Evolutionary conservation across 1,140 invertebrate genomes (phyloP).

Genomic region (Cyclina sinensis): DNA sequence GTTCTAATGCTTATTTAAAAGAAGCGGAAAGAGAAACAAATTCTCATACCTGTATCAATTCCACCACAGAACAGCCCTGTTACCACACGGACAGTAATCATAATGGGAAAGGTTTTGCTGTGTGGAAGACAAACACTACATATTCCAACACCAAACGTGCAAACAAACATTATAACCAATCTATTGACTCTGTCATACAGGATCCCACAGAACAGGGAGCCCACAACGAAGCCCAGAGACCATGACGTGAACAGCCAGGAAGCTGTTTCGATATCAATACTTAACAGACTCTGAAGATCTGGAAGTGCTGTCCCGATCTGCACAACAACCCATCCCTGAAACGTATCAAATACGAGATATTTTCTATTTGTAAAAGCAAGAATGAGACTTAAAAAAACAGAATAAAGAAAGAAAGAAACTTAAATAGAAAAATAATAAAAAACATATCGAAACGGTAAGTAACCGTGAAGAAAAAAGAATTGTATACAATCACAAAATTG

Average conservation of each 20-base stretch:
- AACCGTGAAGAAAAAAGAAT: too few relatives aligned
- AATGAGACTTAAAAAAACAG: too few relatives aligned
- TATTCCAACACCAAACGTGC: conserved; percentile 20
- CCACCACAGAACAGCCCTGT: conserved; percentile 49
- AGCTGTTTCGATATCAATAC: conserved; percentile 36
- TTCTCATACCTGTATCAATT: conserved; percentile 43
- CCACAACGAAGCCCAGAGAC: conserved; percentile 34
- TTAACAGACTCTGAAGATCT: conserved; percentile 25
- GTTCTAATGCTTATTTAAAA: too few relatives aligned
- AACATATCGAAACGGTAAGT: too few relatives aligned
- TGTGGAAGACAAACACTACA: conserved; percentile 35
- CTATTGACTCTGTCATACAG: conserved; percentile 54
- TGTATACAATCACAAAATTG: too few relatives aligned
- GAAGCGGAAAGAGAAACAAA: too few relatives aligned
- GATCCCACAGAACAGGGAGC: conserved; percentile 47
- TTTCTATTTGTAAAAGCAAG: too few relatives aligned
- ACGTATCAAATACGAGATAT: background rate
- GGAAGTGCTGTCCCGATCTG: conserved; percentile 57
- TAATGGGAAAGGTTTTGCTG: conserved; percentile 7
- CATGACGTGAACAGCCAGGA: conserved; percentile 63
- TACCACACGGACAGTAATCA: conserved; percentile 33
- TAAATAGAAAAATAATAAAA: too few relatives aligned
- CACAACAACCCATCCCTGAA: conserved; percentile 56
- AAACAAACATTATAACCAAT: conserved; percentile 14
- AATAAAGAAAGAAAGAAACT: too few relatives aligned